A percentile compares a stretch with the other conserved stretches of the same genome.
phyloP scores from a whole-genome alignment of 2,888 invertebrate species.

The Luperina testacea region DNA sequence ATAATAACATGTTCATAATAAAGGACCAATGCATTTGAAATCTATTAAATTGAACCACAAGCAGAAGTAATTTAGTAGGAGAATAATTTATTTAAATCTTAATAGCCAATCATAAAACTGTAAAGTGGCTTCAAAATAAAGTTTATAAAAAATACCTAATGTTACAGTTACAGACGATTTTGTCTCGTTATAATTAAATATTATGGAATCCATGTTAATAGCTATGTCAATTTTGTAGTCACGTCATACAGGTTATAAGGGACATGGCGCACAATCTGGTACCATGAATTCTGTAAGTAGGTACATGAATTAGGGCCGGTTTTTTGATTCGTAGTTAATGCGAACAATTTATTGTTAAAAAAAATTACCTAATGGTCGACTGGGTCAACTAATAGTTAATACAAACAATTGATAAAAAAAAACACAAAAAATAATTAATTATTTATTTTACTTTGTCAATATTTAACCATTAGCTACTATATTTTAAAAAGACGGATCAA shows the following conservation, averaged over 20 bases:
- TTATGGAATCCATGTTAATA: slow-evolving; percentile 20
- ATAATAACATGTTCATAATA: slow-evolving; percentile 58
- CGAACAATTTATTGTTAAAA: too few relatives aligned
- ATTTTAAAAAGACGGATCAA: too few relatives aligned
- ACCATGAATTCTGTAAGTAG: not conserved
- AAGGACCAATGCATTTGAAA: slow-evolving; percentile 63
- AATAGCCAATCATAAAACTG: slow-evolving; percentile 17
- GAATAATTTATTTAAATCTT: slow-evolving; percentile 43
- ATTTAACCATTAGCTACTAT: too few relatives aligned
- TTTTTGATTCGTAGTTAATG: too few relatives aligned
- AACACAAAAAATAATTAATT: too few relatives aligned
- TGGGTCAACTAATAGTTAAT: too few relatives aligned
- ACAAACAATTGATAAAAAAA: too few relatives aligned
- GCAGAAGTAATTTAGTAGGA: slow-evolving; percentile 42
- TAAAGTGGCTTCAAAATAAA: slow-evolving; percentile 48
- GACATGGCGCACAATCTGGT: not conserved
- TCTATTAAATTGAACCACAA: slow-evolving; percentile 44
- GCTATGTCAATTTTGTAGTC: slow-evolving; percentile 53
- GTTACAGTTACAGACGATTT: not conserved
- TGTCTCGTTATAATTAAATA: slow-evolving; percentile 30
- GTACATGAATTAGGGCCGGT: too few relatives aligned
- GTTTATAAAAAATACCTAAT: not conserved
- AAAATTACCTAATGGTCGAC: too few relatives aligned
- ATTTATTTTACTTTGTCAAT: too few relatives aligned
- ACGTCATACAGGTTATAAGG: not conserved